Base-by-base conservation (phyloP, 2,888 invertebrate species). In the Dendrolimus houi region DNA sequence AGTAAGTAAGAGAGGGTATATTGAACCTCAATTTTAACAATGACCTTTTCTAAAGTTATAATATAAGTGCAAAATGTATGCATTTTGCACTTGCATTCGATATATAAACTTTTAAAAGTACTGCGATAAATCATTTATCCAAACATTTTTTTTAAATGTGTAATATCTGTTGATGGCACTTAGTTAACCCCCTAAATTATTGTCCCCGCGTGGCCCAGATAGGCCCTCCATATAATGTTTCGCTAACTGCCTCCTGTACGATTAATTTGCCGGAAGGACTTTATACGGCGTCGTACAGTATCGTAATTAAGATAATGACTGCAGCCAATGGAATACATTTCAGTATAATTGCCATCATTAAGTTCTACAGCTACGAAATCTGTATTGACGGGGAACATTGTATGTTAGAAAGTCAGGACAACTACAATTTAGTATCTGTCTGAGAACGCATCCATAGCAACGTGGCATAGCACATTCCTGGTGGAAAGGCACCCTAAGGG, bases 311-410 rank as follows among this genome's bases (percentile, higher is more conserved):
- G 41, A 52, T 56, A 58, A 58, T 53, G 55, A 42, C 47, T 47
- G 9, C 42, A 58, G 53, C 52, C 55, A 55, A 47, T 55, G 52
- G 55, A 57, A 55, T 53, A 55, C 55, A 55, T 55, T 58, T 47
- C 55, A 6, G 55, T 8, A 29, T 62, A 63, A 65, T 60, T 60
- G 55, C 59, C 53, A 59, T 60, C 58, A 57, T 61, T 60, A 61
- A 53, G 55, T 53, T n/a, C 54, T 58, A 52, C 40, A 55, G 40
- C 55, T 53, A 47, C 52, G 41, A 55, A 53, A 9, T 57, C 53
- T 6, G 29, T 17, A 17, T 47, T 47, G 47, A 9, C 12, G 47
- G 47, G 6, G 47, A 47, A 29, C 29, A 29, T 29, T 29, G 29
- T 29, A 29, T 29, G 29, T 29, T 29, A 29, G 29, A 29, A 29